Percentiles rank a stretch among this genome's conserved stretches.
Conservation (phyloP, 1,140 invertebrate species). For the Drosophila nigromelanica region DNA sequence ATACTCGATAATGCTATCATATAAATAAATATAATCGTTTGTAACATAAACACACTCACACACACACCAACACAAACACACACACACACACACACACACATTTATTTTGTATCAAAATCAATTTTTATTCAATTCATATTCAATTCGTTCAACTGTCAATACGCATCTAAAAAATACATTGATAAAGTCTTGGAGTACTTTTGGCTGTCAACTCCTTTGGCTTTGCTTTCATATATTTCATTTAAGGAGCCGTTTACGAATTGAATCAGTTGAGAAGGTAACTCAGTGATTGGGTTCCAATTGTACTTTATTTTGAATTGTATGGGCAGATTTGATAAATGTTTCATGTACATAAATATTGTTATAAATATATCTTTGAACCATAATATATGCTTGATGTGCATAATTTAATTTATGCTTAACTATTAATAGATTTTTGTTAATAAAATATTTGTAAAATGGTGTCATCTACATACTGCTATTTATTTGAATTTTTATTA, state of each 20-base stretch:
- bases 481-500: no score
- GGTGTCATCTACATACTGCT: no score
- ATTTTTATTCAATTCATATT: conserved; percentile 54
- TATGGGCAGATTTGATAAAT: not conserved
- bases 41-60: no score
- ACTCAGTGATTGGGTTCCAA: not conserved
- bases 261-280: conserved; percentile 9
- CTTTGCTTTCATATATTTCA: conserved; percentile 3
- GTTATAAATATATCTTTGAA: not conserved
- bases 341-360: not conserved
- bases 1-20: not conserved
- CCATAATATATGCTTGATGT: no score
- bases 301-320: not conserved
- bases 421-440: no score
- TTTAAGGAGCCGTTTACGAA: not conserved
- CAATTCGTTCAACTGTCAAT: conserved; percentile 48
- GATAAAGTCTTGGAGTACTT: conserved; percentile 8
- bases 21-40: not conserved
- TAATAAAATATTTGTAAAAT: no score
- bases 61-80: no score
- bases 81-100: not conserved
- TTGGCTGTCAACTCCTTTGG: conserved; percentile 9
- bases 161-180: conserved; percentile 6
- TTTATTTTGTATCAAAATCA: conserved; percentile 45
- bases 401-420: no score